phyloP scores from a whole-genome alignment of 2,888 invertebrate species.

The Hipparchia semele region DNA sequence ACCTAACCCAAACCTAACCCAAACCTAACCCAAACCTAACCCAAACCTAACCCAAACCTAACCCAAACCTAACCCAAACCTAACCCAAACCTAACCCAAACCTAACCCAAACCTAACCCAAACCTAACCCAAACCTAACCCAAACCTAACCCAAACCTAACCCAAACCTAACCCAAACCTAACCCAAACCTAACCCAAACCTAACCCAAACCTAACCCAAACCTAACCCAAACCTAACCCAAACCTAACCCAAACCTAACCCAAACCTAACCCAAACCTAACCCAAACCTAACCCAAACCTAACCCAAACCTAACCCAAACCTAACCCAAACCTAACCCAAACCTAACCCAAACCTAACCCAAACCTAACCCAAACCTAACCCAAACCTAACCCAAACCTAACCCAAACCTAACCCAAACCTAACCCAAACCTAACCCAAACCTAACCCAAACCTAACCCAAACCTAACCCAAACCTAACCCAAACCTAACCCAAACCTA shows the following conservation, averaged over 20 bases:
- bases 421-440: no score
- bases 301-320: no score
- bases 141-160: slow-evolving; percentile 39
- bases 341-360: no score
- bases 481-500: no score
- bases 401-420: no score
- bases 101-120: slow-evolving; percentile 38
- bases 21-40: slow-evolving; percentile 35
- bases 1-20: no score
- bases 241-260: slow-evolving; percentile 25
- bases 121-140: slow-evolving; percentile 40
- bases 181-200: slow-evolving; percentile 39
- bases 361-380: no score
- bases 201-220: slow-evolving; percentile 40
- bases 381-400: no score
- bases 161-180: slow-evolving; percentile 47
- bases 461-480: no score
- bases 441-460: no score
- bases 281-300: no score
- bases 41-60: slow-evolving; percentile 38
- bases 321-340: no score
- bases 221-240: slow-evolving; percentile 16
- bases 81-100: slow-evolving; percentile 35
- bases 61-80: slow-evolving; percentile 39
- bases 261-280: slow-evolving; percentile 41